Evolutionary conservation across 2,888 invertebrate genomes (phyloP).

Genomic region (Epistrophe eligans): DNA sequence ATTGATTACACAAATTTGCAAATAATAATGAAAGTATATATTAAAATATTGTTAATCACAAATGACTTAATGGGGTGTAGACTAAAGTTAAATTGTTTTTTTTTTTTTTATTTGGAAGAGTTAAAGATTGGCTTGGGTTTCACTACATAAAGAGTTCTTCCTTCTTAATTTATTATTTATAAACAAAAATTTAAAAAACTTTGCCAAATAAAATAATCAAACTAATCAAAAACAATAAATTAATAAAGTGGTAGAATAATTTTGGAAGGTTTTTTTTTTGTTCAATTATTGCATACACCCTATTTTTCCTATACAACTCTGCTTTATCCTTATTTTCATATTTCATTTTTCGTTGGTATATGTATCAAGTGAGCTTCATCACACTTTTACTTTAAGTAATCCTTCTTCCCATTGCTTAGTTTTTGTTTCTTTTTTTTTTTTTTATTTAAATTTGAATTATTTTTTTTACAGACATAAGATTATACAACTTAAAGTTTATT

Average conservation of each 20-base stretch:
- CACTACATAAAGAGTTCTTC: neutral
- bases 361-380: conserved; percentile 34
- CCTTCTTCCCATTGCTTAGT: conserved; percentile 51
- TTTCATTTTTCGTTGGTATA: conserved; percentile 53
- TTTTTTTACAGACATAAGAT: conserved; percentile 48
- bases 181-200: too few species aligned
- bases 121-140: conserved; percentile 27
- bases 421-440: conserved; percentile 5
- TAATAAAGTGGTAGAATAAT: neutral
- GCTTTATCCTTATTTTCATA: neutral
- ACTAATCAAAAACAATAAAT: too few species aligned
- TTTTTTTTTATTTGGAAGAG: conserved; percentile 23
- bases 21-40: neutral
- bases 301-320: neutral
- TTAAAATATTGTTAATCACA: neutral
- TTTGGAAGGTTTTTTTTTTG: neutral
- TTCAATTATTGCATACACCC: conserved; percentile 36
- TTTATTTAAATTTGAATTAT: neutral
- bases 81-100: neutral
- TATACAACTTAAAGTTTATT: conserved; percentile 36
- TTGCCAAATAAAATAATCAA: neutral
- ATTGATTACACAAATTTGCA: neutral
- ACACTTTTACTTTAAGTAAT: conserved; percentile 31
- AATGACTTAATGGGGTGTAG: neutral
- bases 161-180: neutral